Conservation (phyloP, 2,888 invertebrate species). For the Crematogaster levior region DNA sequence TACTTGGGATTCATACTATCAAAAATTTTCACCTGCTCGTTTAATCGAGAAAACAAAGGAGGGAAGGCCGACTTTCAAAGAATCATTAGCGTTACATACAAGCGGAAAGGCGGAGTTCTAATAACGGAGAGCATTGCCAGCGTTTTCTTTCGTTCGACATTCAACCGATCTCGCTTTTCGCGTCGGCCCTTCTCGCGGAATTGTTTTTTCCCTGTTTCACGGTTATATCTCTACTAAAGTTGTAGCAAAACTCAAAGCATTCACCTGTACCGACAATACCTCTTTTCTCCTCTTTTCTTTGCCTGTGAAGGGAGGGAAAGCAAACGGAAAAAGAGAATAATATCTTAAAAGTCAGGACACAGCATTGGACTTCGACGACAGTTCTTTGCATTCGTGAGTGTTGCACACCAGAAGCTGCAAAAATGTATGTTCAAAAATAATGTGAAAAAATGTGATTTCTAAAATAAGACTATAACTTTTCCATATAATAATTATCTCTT, state of each 20-base stretch:
- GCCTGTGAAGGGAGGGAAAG: not conserved
- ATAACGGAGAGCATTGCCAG: constrained; percentile 45
- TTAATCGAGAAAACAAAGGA: not conserved
- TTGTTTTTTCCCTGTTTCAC: constrained; percentile 27
- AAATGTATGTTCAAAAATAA: not conserved
- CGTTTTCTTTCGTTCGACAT: constrained; percentile 41
- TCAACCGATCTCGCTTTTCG: constrained; percentile 43
- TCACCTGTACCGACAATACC: constrained; percentile 14
- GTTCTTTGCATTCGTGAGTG: not conserved
- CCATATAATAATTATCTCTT: not conserved
- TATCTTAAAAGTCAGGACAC: constrained; percentile 57
- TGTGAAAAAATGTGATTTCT: not conserved
- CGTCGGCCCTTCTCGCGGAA: constrained; percentile 13
- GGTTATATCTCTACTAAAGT: constrained; percentile 35
- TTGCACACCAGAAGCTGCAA: not conserved
- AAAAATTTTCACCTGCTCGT: not conserved
- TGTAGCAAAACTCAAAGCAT: constrained; percentile 54
- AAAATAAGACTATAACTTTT: not conserved
- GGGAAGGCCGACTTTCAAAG: not conserved
- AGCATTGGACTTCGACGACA: not conserved
- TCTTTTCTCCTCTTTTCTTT: not conserved
- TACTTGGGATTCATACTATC: not conserved
- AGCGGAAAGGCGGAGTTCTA: constrained; percentile 35
- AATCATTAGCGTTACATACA: constrained; percentile 7
- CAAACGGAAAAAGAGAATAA: constrained; percentile 29